Evolutionary conservation across 2,797 vertebrate genomes (phyloP).

Genomic region (Parauchenoglanis ngamensis): DNA sequence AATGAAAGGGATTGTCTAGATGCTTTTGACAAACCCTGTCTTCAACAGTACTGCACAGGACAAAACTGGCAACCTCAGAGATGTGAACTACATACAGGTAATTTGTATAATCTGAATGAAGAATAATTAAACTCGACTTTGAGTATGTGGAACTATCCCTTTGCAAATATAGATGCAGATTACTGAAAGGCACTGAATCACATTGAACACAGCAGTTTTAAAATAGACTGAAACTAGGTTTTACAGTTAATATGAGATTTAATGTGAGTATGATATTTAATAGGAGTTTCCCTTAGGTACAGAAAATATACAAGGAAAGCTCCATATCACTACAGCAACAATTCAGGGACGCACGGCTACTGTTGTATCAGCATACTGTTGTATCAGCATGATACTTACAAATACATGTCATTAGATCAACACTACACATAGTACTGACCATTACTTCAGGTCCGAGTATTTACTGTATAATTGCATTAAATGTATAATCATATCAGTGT

Average conservation of each 20-base stretch:
- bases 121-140: background rate
- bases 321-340: background rate
- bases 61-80: background rate
- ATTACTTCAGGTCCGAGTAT: background rate
- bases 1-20: too few species aligned
- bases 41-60: background rate
- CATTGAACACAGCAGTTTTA: background rate
- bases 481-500: background rate
- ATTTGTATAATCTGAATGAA: background rate
- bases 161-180: background rate
- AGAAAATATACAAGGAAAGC: background rate
- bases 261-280: too few species aligned
- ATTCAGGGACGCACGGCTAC: background rate
- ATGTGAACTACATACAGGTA: background rate
- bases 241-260: background rate
- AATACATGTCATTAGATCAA: background rate
- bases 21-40: background rate
- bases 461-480: background rate
- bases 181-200: background rate
- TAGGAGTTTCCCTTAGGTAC: background rate
- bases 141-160: background rate
- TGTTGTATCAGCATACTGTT: background rate
- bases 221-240: background rate
- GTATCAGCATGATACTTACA: background rate
- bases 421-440: background rate